phyloP scores from a whole-genome alignment of 2,113 vertebrate species.

The Salvelinus sp. region DNA sequence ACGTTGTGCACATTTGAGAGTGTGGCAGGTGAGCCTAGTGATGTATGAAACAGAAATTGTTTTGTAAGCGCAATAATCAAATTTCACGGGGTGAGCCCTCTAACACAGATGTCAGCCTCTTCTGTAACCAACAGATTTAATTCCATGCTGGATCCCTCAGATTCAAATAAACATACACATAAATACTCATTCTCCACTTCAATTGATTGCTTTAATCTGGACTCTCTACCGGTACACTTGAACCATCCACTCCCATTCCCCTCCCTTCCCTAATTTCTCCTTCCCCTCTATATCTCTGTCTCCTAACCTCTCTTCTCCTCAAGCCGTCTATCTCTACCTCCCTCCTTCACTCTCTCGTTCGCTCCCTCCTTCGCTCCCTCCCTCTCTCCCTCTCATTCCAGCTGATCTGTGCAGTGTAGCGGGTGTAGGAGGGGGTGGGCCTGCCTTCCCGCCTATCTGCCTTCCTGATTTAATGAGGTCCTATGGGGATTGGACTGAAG shows the following conservation, averaged over 20 bases:
- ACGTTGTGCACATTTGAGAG: constrained; percentile 33
- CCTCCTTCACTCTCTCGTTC: background rate
- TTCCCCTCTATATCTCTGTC: constrained; percentile 29
- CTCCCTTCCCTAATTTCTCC: constrained; percentile 13
- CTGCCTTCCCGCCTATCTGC: constrained; percentile 55
- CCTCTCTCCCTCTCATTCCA: constrained; percentile 10
- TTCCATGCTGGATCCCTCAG: background rate
- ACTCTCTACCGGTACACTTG: background rate
- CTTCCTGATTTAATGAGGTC: constrained; percentile 75
- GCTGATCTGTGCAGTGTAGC: constrained; percentile 8
- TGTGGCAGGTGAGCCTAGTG: constrained; percentile 63
- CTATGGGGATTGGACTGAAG: constrained; percentile 61
- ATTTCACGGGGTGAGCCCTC: constrained; percentile 51
- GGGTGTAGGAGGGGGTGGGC: constrained; percentile 34
- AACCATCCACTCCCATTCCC: background rate
- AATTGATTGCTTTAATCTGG: constrained; percentile 36
- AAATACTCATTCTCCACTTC: constrained; percentile 17
- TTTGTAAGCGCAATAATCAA: constrained; percentile 41
- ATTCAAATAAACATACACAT: background rate
- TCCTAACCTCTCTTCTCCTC: constrained; percentile 22
- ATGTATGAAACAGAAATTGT: constrained; percentile 65
- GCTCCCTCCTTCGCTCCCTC: constrained; percentile 1
- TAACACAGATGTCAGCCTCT: constrained; percentile 57
- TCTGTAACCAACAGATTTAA: constrained; percentile 32
- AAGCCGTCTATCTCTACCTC: constrained; percentile 1